Evolutionary conservation across 2,888 invertebrate species (phyloP).

Genomic region (Harpalus rufipes): DNA sequence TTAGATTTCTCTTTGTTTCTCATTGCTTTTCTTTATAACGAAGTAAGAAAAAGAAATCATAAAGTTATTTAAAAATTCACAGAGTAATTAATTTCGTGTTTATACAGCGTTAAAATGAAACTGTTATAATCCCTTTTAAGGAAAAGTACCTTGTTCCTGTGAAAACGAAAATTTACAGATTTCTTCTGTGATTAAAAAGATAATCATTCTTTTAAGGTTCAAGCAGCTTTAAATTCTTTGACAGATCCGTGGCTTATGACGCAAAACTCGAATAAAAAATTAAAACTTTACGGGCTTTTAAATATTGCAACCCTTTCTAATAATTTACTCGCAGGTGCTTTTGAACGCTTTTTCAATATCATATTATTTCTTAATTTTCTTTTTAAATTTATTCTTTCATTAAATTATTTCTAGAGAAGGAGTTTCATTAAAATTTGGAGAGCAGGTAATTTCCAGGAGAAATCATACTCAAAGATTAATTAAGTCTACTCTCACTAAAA

Average conservation of each 20-base stretch:
- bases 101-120: slow-evolving; percentile 63
- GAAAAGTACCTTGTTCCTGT: slow-evolving; percentile 29
- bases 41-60: slow-evolving; percentile 56
- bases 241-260: slow-evolving; percentile 39
- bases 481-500: not conserved
- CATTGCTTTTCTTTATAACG: slow-evolving; percentile 51
- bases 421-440: slow-evolving; percentile 26
- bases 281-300: slow-evolving; percentile 48
- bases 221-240: slow-evolving; percentile 35
- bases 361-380: slow-evolving; percentile 46
- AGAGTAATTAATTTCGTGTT: slow-evolving; percentile 64
- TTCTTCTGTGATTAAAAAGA: slow-evolving; percentile 51
- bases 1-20: slow-evolving; percentile 52
- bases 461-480: slow-evolving; percentile 3
- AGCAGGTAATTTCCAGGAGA: not conserved
- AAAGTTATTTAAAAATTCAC: slow-evolving; percentile 64
- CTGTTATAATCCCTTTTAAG: slow-evolving; percentile 50
- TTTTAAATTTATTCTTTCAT: slow-evolving; percentile 32
- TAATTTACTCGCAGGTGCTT: slow-evolving; percentile 20
- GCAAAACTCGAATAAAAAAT: slow-evolving; percentile 35
- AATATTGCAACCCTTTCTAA: slow-evolving; percentile 24
- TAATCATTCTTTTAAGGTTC: slow-evolving; percentile 50
- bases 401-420: not conserved
- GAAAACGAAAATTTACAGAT: slow-evolving; percentile 52
- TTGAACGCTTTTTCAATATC: slow-evolving; percentile 39